Conservation (phyloP, 2,113 vertebrate genomes). For the Sylvia atricapilla region DNA sequence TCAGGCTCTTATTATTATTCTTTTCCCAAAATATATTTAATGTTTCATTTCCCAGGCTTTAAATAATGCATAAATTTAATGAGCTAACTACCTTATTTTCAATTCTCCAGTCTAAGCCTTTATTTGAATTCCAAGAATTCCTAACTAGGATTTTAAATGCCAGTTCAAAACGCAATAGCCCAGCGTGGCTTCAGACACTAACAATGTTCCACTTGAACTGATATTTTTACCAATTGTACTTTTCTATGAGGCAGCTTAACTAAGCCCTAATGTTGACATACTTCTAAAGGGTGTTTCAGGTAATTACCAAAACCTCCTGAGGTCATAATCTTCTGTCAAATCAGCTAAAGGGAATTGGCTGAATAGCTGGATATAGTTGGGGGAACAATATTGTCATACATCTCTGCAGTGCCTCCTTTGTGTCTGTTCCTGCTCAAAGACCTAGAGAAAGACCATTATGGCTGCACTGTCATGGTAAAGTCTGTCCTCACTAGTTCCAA, state of each 20-base stretch:
- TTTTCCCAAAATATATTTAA: conserved; percentile 34
- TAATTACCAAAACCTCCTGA: neutral
- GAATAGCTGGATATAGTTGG: neutral
- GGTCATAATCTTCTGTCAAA: neutral
- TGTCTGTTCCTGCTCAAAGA: neutral
- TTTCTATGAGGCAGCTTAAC: neutral
- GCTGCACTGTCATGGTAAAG: neutral
- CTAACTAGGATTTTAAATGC: neutral
- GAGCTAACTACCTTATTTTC: neutral
- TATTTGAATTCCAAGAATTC: neutral
- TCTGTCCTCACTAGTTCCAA: neutral
- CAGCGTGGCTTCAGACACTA: neutral
- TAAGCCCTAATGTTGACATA: neutral
- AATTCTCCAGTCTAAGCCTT: neutral
- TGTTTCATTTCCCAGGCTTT: conserved; percentile 25
- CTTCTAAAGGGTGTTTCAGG: neutral
- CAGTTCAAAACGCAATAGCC: neutral
- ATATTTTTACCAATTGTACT: neutral
- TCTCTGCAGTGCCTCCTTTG: neutral
- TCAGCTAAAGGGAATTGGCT: neutral
- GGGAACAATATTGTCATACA: neutral
- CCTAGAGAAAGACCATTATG: neutral
- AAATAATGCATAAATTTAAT: conserved; percentile 35
- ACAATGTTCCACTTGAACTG: neutral
- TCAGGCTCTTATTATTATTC: conserved; percentile 1